Evolutionary conservation across 2,888 invertebrate species (phyloP).

Genomic region (Tortrix viridana): DNA sequence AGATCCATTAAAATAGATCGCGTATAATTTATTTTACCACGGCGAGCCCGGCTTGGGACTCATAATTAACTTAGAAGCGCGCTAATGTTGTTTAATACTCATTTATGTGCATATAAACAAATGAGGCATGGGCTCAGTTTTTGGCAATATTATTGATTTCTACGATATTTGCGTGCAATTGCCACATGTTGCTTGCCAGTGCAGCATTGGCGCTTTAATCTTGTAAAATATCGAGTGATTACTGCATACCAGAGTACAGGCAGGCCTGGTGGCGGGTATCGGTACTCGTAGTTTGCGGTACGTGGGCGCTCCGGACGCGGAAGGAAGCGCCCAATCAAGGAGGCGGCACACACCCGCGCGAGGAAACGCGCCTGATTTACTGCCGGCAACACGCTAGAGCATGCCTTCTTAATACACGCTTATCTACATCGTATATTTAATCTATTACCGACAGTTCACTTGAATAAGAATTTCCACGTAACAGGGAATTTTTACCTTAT

Average conservation of each 20-base stretch:
- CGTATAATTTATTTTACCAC: constrained; percentile 35
- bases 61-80: constrained; percentile 31
- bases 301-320: constrained; percentile 36
- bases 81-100: constrained; percentile 22
- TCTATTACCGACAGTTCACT: constrained; percentile 24
- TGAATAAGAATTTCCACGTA: constrained; percentile 10
- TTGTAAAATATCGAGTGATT: neutral
- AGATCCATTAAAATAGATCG: constrained; percentile 33
- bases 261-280: neutral
- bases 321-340: constrained; percentile 52
- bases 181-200: too few species aligned
- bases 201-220: neutral
- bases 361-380: constrained; percentile 48
- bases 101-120: constrained; percentile 19
- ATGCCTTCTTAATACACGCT: constrained; percentile 37
- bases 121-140: constrained; percentile 11
- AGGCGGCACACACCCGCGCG: constrained; percentile 41
- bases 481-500: neutral
- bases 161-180: neutral
- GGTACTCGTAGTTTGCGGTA: constrained; percentile 33
- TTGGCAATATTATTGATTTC: constrained; percentile 17
- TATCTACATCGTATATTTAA: constrained; percentile 36
- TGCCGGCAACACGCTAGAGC: constrained; percentile 34
- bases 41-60: constrained; percentile 29
- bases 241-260: neutral